A percentile compares a stretch with the other conserved stretches of the same genome.
Conservation (phyloP, 2,113 vertebrate species). For the Ancistrus triradiatus region DNA sequence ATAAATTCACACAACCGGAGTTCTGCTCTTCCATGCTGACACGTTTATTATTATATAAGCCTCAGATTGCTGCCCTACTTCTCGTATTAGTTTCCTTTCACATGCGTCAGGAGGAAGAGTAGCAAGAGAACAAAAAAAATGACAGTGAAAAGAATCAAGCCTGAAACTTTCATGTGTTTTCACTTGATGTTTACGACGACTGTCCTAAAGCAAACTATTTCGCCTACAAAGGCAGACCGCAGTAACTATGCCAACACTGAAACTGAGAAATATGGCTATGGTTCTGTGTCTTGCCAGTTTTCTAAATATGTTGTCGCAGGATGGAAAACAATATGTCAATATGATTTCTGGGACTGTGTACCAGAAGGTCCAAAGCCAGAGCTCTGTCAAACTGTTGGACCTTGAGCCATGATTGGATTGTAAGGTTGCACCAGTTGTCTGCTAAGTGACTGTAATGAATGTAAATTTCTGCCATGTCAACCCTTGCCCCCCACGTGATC, state of each 20-base stretch:
- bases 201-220: background rate
- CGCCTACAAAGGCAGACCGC: background rate
- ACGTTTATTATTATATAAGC: slow-evolving; percentile 41
- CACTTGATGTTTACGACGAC: slow-evolving; percentile 28
- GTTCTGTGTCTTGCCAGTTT: too few relatives aligned
- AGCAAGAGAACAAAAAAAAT: background rate
- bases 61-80: slow-evolving; percentile 29
- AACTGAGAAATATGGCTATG: background rate
- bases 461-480: too few relatives aligned
- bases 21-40: slow-evolving; percentile 25
- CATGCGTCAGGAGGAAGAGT: slow-evolving; percentile 2
- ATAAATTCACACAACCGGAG: slow-evolving; percentile 28
- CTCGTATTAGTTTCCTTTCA: slow-evolving; percentile 33
- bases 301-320: too few relatives aligned
- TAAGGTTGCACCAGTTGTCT: too few relatives aligned
- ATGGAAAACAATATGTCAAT: too few relatives aligned
- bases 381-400: too few relatives aligned
- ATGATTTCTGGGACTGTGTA: too few relatives aligned
- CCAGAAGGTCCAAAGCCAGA: too few relatives aligned
- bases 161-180: slow-evolving; percentile 34
- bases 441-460: too few relatives aligned
- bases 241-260: background rate
- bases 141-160: background rate
- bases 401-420: too few relatives aligned
- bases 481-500: too few relatives aligned